phyloP scores from a whole-genome alignment of 1,140 invertebrate genomes.

The Protaetia brevitarsis region DNA sequence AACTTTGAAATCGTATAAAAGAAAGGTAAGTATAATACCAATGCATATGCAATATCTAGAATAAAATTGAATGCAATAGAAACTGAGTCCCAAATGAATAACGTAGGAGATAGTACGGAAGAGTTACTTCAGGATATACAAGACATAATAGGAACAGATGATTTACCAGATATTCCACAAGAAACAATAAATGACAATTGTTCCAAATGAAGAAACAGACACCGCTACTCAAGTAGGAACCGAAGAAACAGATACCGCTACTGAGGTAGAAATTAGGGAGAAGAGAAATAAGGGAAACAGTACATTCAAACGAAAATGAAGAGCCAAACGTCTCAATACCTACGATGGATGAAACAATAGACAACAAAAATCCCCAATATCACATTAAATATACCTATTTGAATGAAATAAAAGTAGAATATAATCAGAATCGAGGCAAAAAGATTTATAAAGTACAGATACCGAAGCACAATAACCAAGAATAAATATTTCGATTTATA shows the following conservation, averaged over 20 bases:
- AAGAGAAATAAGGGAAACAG: neutral
- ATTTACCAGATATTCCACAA: neutral
- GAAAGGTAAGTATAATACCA: conserved; percentile 26
- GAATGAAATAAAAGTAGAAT: neutral
- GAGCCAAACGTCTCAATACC: neutral
- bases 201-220: neutral
- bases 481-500: neutral
- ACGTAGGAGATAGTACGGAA: neutral
- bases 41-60: conserved; percentile 35
- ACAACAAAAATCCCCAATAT: conserved; percentile 10
- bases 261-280: neutral
- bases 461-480: neutral
- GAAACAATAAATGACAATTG: neutral
- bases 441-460: neutral
- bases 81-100: neutral
- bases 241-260: neutral
- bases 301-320: neutral
- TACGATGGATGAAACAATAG: neutral
- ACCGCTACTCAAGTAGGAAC: neutral
- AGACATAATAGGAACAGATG: neutral
- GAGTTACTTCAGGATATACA: neutral
- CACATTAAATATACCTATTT: neutral
- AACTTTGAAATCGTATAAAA: conserved; percentile 41
- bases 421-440: neutral
- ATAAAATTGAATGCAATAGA: conserved; percentile 19